Percentiles rank a stretch among this genome's conserved stretches.
These are phyloP conservation scores for Myopa testacea DNA, from an alignment of 2,888 invertebrate species.

Conservation along the genomic window DNA sequence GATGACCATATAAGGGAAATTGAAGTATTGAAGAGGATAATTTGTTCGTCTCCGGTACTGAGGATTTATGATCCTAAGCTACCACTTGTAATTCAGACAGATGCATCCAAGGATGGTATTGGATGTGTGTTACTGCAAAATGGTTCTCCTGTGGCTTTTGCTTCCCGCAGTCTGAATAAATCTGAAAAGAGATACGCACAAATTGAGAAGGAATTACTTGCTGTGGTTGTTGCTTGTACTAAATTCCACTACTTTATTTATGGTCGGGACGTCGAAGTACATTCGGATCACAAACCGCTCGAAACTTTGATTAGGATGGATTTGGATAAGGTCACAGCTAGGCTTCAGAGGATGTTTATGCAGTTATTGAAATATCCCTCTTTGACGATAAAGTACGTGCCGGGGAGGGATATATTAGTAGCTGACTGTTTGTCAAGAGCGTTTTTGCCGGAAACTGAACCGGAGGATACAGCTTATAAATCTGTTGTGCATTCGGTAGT, in stretches of 20 bases:
- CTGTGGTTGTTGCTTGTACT: slow-evolving; percentile 48
- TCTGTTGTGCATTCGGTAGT: slow-evolving; percentile 42
- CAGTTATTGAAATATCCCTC: slow-evolving; percentile 39
- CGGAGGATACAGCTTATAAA: slow-evolving; percentile 32
- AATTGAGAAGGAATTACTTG: slow-evolving; percentile 52
- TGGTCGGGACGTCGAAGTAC: slow-evolving; percentile 41
- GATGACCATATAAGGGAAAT: neutral
- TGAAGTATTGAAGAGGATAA: too few relatives aligned
- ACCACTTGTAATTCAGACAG: neutral
- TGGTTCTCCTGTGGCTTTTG: slow-evolving; percentile 44
- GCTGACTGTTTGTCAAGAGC: slow-evolving; percentile 46
- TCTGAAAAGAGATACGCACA: slow-evolving; percentile 50
- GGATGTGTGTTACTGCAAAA: slow-evolving; percentile 44
- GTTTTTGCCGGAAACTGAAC: neutral
- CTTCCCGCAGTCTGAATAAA: slow-evolving; percentile 47
- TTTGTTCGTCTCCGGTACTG: too few relatives aligned
- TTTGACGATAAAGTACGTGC: too few relatives aligned
- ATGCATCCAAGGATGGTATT: slow-evolving; percentile 47
- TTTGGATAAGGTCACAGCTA: slow-evolving; percentile 45
- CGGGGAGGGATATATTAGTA: slow-evolving; percentile 46
- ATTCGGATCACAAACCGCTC: slow-evolving; percentile 46
- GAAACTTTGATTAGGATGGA: slow-evolving; percentile 40
- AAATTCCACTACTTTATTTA: slow-evolving; percentile 51
- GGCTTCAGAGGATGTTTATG: slow-evolving; percentile 48
- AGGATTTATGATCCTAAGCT: too few relatives aligned